Evolutionary conservation across 1,140 invertebrate genomes (phyloP).

Genomic region (Caenorhabditis briggsae): DNA sequence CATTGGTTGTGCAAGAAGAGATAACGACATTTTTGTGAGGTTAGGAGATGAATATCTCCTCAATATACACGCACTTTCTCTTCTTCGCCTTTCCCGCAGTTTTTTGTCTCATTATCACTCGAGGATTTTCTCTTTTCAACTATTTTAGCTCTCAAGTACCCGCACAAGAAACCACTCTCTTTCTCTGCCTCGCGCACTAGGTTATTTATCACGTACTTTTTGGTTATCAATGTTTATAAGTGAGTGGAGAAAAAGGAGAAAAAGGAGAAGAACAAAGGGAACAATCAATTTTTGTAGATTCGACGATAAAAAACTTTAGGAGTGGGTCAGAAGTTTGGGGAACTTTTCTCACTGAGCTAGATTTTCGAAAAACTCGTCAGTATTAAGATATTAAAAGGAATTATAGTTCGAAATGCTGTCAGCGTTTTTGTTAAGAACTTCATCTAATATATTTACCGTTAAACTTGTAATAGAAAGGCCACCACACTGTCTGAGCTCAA

Average conservation of each 20-base stretch:
- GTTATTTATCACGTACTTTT: conserved; percentile 54
- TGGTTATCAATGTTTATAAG: conserved; percentile 49
- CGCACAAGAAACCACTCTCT: conserved; percentile 44
- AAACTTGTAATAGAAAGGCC: too few relatives aligned
- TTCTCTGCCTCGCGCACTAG: conserved; percentile 17
- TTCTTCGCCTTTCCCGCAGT: background rate
- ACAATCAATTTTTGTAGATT: background rate
- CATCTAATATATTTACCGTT: too few relatives aligned
- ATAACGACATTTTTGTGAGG: background rate
- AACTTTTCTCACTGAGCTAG: too few relatives aligned
- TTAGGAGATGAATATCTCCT: conserved; percentile 27
- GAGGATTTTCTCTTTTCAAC: conserved; percentile 31
- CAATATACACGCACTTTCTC: conserved; percentile 7
- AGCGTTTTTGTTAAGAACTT: too few relatives aligned
- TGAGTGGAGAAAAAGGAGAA: background rate
- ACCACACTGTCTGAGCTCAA: too few relatives aligned
- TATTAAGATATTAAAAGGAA: too few relatives aligned
- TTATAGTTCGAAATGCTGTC: too few relatives aligned
- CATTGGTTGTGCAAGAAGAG: conserved; percentile 35
- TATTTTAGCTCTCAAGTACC: conserved; percentile 55
- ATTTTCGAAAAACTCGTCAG: too few relatives aligned
- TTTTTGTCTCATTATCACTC: conserved; percentile 55
- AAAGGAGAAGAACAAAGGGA: background rate
- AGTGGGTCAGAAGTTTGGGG: background rate
- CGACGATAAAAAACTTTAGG: background rate